Percentiles rank a stretch among this genome's conserved stretches.
phyloP scores from a whole-genome alignment of 2,888 invertebrate genomes.

The Ophion slaviceki region DNA sequence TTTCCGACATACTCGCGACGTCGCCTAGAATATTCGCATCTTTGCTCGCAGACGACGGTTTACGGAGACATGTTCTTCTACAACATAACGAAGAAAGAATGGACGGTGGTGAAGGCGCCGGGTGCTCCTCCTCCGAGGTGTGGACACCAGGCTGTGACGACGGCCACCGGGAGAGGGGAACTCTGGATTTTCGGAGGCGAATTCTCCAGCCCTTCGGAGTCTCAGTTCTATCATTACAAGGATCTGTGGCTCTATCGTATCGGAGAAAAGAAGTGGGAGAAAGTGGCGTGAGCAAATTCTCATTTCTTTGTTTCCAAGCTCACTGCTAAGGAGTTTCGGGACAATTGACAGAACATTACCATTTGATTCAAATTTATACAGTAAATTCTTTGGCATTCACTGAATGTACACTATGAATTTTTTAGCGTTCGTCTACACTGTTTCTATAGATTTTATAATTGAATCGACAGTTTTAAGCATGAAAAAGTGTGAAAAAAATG shows the following conservation, averaged over 20 bases:
- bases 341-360: too few species aligned
- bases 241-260: slow-evolving; percentile 95
- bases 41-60: slow-evolving; percentile 88
- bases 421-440: too few species aligned
- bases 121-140: slow-evolving; percentile 95
- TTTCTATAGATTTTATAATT: too few species aligned
- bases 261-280: slow-evolving; percentile 92
- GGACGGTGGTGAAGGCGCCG: slow-evolving; percentile 92
- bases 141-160: slow-evolving; percentile 93
- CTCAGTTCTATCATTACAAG: slow-evolving; percentile 96
- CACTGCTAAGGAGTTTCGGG: neutral
- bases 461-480: too few species aligned
- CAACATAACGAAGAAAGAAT: slow-evolving; percentile 91
- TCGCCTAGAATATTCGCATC: neutral
- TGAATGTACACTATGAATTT: too few species aligned
- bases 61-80: slow-evolving; percentile 95
- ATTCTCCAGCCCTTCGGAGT: slow-evolving; percentile 94
- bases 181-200: slow-evolving; percentile 96
- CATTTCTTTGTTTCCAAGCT: slow-evolving; percentile 16
- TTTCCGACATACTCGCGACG: neutral
- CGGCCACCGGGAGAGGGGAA: slow-evolving; percentile 90
- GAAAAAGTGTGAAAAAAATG: too few species aligned
- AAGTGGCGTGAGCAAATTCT: slow-evolving; percentile 84
- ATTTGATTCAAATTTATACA: too few species aligned
- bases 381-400: too few species aligned